Evolutionary conservation across 1,140 invertebrate genomes (phyloP).

Genomic region (Palaemon carinicauda): DNA sequence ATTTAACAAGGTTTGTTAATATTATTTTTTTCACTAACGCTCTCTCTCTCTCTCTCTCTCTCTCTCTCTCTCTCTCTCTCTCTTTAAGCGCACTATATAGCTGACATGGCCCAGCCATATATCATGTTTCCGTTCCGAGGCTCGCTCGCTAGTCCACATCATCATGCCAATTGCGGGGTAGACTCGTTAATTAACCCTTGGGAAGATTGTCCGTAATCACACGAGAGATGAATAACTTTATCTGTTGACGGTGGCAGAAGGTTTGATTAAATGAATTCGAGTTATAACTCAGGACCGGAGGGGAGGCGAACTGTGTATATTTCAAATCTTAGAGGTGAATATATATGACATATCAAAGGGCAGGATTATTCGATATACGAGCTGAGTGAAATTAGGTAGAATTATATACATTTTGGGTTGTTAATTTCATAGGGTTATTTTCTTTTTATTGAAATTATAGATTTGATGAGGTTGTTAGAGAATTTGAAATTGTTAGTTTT

Average conservation of each 20-base stretch:
- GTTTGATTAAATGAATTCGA: conserved; percentile 29
- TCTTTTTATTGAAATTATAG: no score
- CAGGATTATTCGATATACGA: no score
- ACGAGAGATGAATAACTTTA: conserved; percentile 43
- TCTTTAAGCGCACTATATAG: not conserved
- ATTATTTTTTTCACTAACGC: not conserved
- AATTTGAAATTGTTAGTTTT: no score
- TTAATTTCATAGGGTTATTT: no score
- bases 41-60: conserved; percentile 27
- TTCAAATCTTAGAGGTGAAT: no score
- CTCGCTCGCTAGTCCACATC: not conserved
- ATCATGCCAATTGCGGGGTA: conserved; percentile 15
- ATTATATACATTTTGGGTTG: no score
- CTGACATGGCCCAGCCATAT: not conserved
- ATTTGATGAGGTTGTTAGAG: no score
- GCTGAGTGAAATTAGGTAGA: no score
- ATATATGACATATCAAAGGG: no score
- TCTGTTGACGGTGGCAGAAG: conserved; percentile 22
- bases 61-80: not conserved
- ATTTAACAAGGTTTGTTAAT: not conserved
- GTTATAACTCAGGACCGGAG: conserved; percentile 17
- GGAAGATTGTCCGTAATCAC: conserved; percentile 40
- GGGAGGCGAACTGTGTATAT: no score
- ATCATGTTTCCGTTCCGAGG: not conserved
- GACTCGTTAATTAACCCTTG: conserved; percentile 42